These are phyloP conservation scores for Agapornis canus DNA, from an alignment of 2,797 vertebrate genomes.

Conservation along the genomic window DNA sequence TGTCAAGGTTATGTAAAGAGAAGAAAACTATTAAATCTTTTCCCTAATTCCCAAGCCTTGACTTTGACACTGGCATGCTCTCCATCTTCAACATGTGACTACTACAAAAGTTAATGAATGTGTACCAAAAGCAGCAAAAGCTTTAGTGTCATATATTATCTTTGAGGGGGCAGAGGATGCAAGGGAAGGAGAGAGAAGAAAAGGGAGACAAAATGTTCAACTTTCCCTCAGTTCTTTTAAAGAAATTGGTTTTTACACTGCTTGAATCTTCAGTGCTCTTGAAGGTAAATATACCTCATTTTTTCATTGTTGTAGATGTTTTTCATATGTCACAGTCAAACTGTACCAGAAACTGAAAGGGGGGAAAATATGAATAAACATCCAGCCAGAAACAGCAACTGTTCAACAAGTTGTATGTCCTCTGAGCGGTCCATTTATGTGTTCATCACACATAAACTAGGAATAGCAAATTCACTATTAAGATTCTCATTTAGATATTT, in stretches of 20 bases:
- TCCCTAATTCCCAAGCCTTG: neutral
- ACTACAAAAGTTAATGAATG: neutral
- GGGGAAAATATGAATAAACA: neutral
- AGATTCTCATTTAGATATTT: neutral
- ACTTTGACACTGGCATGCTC: neutral
- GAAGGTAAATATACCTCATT: neutral
- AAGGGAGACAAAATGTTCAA: neutral
- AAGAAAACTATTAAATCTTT: neutral
- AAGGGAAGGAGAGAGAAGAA: neutral
- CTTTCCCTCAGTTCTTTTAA: neutral
- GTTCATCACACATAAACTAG: neutral
- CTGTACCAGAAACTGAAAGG: neutral
- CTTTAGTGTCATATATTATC: neutral
- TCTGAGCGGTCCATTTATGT: neutral
- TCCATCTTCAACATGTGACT: neutral
- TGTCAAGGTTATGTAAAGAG: neutral
- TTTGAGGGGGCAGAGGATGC: neutral
- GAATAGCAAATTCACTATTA: neutral
- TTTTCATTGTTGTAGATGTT: neutral
- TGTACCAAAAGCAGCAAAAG: neutral
- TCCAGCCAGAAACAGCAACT: neutral
- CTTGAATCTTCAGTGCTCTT: slow-evolving; percentile 1
- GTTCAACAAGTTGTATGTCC: neutral
- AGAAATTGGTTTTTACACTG: neutral
- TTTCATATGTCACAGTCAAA: neutral